A percentile compares a stretch with the other conserved stretches of the same genome.
These are phyloP conservation scores for Emydocephalus ijimae DNA, from an alignment of 2,113 vertebrate species.

Conservation along the genomic window DNA sequence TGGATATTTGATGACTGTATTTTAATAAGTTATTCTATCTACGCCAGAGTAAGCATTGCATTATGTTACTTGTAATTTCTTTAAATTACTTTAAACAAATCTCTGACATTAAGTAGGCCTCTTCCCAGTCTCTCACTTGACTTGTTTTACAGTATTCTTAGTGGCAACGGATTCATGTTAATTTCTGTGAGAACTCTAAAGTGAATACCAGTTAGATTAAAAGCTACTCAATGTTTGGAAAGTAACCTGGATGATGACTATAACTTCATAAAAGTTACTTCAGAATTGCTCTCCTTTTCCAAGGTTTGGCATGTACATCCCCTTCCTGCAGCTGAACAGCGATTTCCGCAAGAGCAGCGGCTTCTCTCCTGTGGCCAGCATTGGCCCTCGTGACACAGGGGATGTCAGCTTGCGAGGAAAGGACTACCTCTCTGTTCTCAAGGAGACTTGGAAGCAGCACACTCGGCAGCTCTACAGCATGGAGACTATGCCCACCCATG, in stretches of 20 bases:
- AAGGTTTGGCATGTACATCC: slow-evolving; percentile 98
- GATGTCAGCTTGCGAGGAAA: slow-evolving; percentile 71
- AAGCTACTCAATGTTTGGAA: no score
- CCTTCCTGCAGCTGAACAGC: slow-evolving; percentile 90
- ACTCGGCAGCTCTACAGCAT: slow-evolving; percentile 85
- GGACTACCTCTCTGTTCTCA: slow-evolving; percentile 88
- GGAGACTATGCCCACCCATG: slow-evolving; percentile 92
- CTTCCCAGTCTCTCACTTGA: background rate
- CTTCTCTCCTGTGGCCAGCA: slow-evolving; percentile 79
- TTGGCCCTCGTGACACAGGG: slow-evolving; percentile 82
- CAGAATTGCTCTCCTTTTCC: background rate
- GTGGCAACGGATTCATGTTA: background rate
- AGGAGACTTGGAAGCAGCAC: slow-evolving; percentile 97
- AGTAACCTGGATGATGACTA: no score
- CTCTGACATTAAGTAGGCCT: background rate
- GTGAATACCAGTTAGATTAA: background rate
- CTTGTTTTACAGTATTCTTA: background rate
- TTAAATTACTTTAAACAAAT: background rate
- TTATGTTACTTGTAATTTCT: background rate
- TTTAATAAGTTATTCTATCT: background rate
- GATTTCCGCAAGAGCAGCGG: slow-evolving; percentile 80
- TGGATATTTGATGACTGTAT: background rate
- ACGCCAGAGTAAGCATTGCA: background rate
- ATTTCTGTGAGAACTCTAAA: background rate
- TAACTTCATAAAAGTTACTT: background rate